Percentiles rank a stretch among this genome's conserved stretches.
phyloP scores from a whole-genome alignment of 2,797 vertebrate species.

The Molossus alvarezi region DNA sequence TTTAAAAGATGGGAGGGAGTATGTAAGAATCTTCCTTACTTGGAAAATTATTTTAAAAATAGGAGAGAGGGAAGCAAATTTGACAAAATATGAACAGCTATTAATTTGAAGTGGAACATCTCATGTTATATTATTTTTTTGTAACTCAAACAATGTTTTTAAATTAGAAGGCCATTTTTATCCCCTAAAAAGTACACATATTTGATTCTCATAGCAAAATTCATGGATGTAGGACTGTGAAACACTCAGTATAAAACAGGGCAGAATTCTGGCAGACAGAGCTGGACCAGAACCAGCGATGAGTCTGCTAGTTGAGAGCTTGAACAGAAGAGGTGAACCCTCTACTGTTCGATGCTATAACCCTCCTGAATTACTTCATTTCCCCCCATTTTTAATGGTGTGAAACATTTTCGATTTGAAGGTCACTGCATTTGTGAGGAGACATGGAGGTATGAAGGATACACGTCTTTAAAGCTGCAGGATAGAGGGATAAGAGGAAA shows the following conservation, averaged over 20 bases:
- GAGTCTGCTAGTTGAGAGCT: neutral
- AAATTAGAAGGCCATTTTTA: neutral
- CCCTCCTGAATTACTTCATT: neutral
- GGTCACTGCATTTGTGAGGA: conserved; percentile 21
- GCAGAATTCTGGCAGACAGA: neutral
- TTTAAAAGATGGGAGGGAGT: neutral
- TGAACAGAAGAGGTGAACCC: neutral
- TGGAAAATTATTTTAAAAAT: conserved; percentile 47
- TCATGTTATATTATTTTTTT: neutral
- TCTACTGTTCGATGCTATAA: neutral
- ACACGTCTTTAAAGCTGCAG: neutral
- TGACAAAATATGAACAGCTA: neutral
- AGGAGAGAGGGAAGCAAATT: neutral
- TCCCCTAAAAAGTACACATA: neutral
- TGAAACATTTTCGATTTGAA: conserved; percentile 46
- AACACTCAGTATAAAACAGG: neutral
- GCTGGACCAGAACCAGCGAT: neutral
- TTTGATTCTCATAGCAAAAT: neutral
- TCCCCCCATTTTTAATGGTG: neutral
- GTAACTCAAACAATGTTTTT: neutral
- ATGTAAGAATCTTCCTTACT: neutral
- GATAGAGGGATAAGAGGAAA: neutral
- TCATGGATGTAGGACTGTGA: neutral
- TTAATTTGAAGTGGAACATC: neutral
- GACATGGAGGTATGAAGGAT: neutral